Evolutionary conservation across 1,140 invertebrate species (phyloP).

Genomic region (Doryteuthis pealeii): DNA sequence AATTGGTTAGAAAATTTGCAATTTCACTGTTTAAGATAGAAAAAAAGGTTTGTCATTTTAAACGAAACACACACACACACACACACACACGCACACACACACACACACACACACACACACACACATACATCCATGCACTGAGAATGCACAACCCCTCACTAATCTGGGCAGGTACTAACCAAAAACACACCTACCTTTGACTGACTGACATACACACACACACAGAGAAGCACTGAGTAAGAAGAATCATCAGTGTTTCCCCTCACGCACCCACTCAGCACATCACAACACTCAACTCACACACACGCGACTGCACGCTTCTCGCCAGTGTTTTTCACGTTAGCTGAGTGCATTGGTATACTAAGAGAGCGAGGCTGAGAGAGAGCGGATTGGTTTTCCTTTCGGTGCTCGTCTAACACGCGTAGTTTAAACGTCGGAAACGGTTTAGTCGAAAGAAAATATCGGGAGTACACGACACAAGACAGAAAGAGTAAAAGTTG

Average conservation of each 20-base stretch:
- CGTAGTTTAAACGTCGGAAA: not conserved
- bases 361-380: not conserved
- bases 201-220: not conserved
- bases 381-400: not conserved
- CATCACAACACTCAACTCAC: not conserved
- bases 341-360: not conserved
- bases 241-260: too few species aligned
- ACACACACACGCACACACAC: not conserved
- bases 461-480: not conserved
- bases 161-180: not conserved
- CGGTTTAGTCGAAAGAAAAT: not conserved
- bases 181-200: not conserved
- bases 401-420: not conserved
- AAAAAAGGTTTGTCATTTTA: not conserved
- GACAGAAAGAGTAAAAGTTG: not conserved
- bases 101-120: not conserved
- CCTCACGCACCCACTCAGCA: too few species aligned
- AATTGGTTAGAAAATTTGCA: not conserved
- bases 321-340: not conserved
- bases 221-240: not conserved
- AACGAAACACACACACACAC: not conserved
- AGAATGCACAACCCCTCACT: not conserved
- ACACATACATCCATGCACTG: not conserved
- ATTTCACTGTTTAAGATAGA: too few species aligned
- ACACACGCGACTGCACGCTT: not conserved